A percentile compares a stretch with the other conserved stretches of the same genome.
phyloP scores from a whole-genome alignment of 2,888 invertebrate species.

The Heliconius cydno region DNA sequence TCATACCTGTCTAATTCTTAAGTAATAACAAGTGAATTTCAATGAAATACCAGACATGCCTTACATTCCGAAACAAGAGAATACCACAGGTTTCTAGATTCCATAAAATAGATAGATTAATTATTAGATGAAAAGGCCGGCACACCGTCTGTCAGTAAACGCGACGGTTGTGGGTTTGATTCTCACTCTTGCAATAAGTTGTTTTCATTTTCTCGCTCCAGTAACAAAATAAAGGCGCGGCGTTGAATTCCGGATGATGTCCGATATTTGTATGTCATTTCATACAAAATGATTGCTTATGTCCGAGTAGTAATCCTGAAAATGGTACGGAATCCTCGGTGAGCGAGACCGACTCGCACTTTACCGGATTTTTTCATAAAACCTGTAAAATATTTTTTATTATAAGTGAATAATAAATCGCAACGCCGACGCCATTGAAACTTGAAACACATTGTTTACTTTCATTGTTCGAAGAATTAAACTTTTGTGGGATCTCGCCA shows the following conservation, averaged over 20 bases:
- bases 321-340: too few relatives aligned
- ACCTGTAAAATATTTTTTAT: neutral
- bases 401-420: slow-evolving; percentile 19
- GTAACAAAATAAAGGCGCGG: neutral
- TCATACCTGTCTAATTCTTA: neutral
- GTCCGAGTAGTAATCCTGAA: too few relatives aligned
- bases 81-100: neutral
- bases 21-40: neutral
- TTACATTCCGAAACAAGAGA: neutral
- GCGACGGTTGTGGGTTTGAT: neutral
- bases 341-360: too few relatives aligned
- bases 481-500: slow-evolving; percentile 11
- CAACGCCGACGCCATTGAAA: neutral
- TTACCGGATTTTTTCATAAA: neutral
- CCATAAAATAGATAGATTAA: neutral
- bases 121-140: neutral
- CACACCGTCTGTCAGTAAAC: neutral
- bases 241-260: neutral
- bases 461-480: slow-evolving; percentile 18
- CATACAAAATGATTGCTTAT: too few relatives aligned
- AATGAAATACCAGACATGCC: neutral
- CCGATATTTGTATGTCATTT: too few relatives aligned
- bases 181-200: neutral
- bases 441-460: slow-evolving; percentile 11
- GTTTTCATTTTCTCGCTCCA: neutral